Conservation (phyloP, 2,113 vertebrate species). For the Nesoenas mayeri region DNA sequence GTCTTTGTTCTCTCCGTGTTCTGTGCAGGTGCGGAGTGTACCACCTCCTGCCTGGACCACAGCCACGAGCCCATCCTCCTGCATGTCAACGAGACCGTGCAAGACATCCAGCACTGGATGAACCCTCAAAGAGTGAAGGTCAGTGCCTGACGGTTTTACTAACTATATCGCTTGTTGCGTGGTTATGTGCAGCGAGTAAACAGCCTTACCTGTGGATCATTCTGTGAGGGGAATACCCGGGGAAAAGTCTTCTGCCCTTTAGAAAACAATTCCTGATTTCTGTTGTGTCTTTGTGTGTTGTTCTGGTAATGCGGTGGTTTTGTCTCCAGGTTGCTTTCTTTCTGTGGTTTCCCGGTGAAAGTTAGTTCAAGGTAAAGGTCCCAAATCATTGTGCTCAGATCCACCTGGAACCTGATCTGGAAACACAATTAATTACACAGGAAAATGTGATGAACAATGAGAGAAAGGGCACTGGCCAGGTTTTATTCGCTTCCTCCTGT, state of each 20-base stretch:
- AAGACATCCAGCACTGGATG: conserved; percentile 91
- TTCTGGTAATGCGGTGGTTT: not conserved
- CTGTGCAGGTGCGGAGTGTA: conserved; percentile 87
- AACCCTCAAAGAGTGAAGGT: conserved; percentile 94
- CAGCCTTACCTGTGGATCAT: not conserved
- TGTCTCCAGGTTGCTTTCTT: not conserved
- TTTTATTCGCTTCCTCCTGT: conserved; percentile 5
- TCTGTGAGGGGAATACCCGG: not conserved
- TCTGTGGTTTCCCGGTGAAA: not conserved
- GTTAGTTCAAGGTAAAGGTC: not conserved
- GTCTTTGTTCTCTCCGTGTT: not conserved
- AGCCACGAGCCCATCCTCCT: conserved; percentile 91
- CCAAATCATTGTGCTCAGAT: not conserved
- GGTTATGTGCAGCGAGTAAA: not conserved
- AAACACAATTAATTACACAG: not conserved
- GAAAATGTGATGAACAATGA: not conserved
- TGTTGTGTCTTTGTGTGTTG: not conserved
- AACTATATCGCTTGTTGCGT: not conserved
- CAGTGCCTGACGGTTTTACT: not conserved
- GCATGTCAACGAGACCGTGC: conserved; percentile 84
- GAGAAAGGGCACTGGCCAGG: not conserved
- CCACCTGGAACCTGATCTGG: not conserved
- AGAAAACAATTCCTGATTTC: not conserved
- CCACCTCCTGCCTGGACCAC: conserved; percentile 87
- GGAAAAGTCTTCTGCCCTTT: not conserved